Base-by-base conservation (phyloP, 2,888 invertebrate genomes). In the Hemaris fuciformis region DNA sequence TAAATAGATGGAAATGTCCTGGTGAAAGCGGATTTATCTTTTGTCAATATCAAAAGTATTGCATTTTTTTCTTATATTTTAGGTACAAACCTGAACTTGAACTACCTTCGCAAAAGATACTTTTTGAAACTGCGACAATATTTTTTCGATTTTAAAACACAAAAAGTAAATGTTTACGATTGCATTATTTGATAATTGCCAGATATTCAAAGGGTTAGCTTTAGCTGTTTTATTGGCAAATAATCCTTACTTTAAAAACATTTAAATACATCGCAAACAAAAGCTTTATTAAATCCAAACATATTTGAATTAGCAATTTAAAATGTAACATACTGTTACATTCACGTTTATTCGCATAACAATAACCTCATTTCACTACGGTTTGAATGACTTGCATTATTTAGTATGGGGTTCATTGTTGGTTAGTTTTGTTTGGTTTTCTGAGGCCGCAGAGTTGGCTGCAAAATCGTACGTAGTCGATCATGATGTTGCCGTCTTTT, bases 381-480 rank as follows among this genome's bases (percentile, higher is more conserved):
- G 61, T 58, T 60, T 45, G 65, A 53, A 58, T 56, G 59, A 62
- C 62, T 64, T 62, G 61, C 59, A 64, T 62, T 45, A 62, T 62
- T 63, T 20, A 34, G 23, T 59, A 59, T 18, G 15, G 25, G 48
- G 41, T 58, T 61, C 57, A 62, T 57, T 66, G 58, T 7, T 64
- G 64, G 56, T 73, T 61, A 42, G 69, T 72, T 75, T 84, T 89
- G 25, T 78, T 84, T 1, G 85, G 74, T 74, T 95, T 95, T 48
- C 93, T 87, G 65, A 95, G 82, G 6, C 95, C 94, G 58, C 93
- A 93, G 2, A 95, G 86, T 72, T 93, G 93, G 66, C 92, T 93
- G 78, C 95, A 95, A 74, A 95, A 95, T 38, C 93, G 93, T 15
- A 93, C 87, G 75, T 95, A 95, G 76, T 95, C 94, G 65, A 95